Conservation (phyloP, 2,888 invertebrate genomes). For the Tuta absoluta region DNA sequence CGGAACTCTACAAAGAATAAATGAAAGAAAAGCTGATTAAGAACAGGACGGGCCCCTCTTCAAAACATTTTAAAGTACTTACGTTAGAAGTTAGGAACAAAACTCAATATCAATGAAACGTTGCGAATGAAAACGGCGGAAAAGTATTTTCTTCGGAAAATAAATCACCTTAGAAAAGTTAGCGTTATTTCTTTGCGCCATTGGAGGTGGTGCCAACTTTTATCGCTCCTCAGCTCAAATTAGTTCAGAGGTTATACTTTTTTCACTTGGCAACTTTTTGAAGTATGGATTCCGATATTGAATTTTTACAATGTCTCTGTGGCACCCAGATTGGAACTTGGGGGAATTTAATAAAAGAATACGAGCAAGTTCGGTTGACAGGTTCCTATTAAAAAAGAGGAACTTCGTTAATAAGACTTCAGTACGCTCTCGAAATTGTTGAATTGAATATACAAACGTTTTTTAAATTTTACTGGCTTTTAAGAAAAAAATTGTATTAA, state of each 20-base stretch:
- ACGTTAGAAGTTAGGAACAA: slow-evolving; percentile 63
- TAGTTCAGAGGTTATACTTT: slow-evolving; percentile 58
- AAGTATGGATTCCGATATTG: slow-evolving; percentile 77
- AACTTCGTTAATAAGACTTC: not conserved
- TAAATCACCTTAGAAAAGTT: slow-evolving; percentile 72
- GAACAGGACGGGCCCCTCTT: slow-evolving; percentile 53
- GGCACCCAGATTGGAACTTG: slow-evolving; percentile 45
- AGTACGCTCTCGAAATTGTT: not conserved
- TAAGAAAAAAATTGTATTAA: no score
- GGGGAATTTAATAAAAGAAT: slow-evolving; percentile 50
- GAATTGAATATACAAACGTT: not conserved
- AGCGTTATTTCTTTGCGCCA: slow-evolving; percentile 62
- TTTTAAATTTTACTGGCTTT: not conserved
- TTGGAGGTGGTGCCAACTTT: slow-evolving; percentile 68
- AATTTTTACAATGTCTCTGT: slow-evolving; percentile 68
- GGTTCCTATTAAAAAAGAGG: slow-evolving; percentile 10
- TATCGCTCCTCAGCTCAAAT: slow-evolving; percentile 68
- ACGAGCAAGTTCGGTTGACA: slow-evolving; percentile 22
- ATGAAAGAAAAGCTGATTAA: slow-evolving; percentile 38
- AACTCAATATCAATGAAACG: slow-evolving; percentile 75
- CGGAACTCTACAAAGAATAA: slow-evolving; percentile 7
- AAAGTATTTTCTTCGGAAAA: slow-evolving; percentile 70
- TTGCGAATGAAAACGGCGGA: slow-evolving; percentile 57
- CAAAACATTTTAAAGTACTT: slow-evolving; percentile 68
- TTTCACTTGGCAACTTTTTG: slow-evolving; percentile 62